Evolutionary conservation across 64 coral and sea anemone species (phyloP), one percentile per base, ranked within the genome.

Genomic region (Exaiptasia diaphana): DNA sequence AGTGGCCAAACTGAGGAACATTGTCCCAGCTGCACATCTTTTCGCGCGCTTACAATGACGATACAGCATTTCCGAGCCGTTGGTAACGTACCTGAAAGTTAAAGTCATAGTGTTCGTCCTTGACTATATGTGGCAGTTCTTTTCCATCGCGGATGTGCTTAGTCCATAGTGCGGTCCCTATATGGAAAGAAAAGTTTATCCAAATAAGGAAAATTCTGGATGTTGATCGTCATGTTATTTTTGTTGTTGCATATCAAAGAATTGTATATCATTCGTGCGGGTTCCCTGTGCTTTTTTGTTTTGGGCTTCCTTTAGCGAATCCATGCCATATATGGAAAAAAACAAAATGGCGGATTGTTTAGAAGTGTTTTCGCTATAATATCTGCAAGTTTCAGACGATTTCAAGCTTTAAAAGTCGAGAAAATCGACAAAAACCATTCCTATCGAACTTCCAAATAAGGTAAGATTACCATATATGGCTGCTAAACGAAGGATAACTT

Each of bases 41-140:
- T 46, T 46, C 57, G 7, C 5, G 57, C 5, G 22, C 6, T 62
- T 62, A 21, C 18, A n/a, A 10, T 62, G 5, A 21, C 57, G 21
- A 62, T 62, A 22, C 28, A 42, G 15, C 69, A 34, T n/a, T 13
- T 21, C n/a, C 14, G 21, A 11, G 38, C 44, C 24, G 11, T 38
- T 39, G n/a, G 23, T 8, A 32, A 4, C 40, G 3, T 18, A 71
- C 80, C 64, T 83, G 80, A 36, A 69, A 83, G 46, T 83, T 83
- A 15, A 83, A 83, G 65, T 83, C 80, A 38, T 83, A 83, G 71
- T 71, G 30, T 28, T 83, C 46, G 49, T 83, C 80, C 33, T 64
- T 54, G 1, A 34, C 64, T 54, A 83, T 71, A 36, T 71, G 63
- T 45, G 49, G 80, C 38, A 83, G 63, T 18, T 83, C 80, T 15